Evolutionary conservation across 2,888 invertebrate genomes (phyloP).

Genomic region (Watsonalla binaria): DNA sequence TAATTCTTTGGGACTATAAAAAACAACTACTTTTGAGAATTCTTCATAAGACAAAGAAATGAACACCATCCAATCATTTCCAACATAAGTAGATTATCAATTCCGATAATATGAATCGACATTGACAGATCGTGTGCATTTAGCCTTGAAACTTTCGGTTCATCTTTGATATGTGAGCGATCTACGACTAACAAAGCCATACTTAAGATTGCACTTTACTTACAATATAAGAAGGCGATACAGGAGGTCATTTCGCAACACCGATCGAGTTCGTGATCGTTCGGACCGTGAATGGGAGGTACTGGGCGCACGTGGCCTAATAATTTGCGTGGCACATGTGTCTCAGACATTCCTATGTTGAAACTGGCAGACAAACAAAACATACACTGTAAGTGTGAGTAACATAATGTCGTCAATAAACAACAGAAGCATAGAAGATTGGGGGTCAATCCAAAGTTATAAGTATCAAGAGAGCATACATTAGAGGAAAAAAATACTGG

Average conservation of each 20-base stretch:
- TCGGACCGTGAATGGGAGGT: constrained; percentile 27
- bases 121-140: neutral
- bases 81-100: too few species aligned
- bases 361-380: constrained; percentile 9
- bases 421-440: neutral
- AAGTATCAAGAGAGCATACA: too few species aligned
- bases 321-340: constrained; percentile 18
- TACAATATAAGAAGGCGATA: constrained; percentile 4
- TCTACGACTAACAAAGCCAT: constrained; percentile 1
- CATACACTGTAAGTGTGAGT: neutral
- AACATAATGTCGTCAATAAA: neutral
- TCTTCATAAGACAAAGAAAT: too few species aligned
- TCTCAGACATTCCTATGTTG: constrained; percentile 25
- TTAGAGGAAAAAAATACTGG: too few species aligned
- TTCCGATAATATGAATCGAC: neutral
- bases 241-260: constrained; percentile 31
- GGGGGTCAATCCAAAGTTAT: too few species aligned
- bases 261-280: constrained; percentile 30
- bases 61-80: too few species aligned
- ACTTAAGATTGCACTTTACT: constrained; percentile 10
- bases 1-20: too few species aligned
- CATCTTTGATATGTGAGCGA: neutral
- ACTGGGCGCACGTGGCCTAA: constrained; percentile 10
- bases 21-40: too few species aligned
- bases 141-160: neutral